Conservation (phyloP, 1,140 invertebrate species). For the Tetragonula clypearis region DNA sequence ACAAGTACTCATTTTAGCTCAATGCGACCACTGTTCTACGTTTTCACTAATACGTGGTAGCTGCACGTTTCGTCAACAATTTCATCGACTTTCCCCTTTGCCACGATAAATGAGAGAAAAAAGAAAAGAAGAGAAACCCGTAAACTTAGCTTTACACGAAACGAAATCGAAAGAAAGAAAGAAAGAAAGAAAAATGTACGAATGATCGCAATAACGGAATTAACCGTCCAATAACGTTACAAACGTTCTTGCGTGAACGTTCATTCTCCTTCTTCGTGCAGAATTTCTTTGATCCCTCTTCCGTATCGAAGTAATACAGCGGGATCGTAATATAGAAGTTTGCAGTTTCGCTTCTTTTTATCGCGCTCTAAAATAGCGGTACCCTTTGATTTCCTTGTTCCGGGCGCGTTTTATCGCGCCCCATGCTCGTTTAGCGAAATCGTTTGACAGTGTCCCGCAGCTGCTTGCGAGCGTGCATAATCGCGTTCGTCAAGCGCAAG, state of each 20-base stretch:
- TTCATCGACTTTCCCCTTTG: not conserved
- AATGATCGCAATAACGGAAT: not conserved
- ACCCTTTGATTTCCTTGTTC: slow-evolving; percentile 22
- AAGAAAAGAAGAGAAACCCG: too few relatives aligned
- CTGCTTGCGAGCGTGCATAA: not conserved
- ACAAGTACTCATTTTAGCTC: not conserved
- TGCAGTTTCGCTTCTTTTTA: not conserved
- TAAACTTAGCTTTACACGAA: not conserved
- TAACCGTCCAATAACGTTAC: not conserved
- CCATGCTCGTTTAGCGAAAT: slow-evolving; percentile 13
- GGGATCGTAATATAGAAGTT: not conserved
- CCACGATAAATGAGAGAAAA: not conserved
- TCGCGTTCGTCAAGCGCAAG: not conserved
- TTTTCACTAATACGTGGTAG: not conserved
- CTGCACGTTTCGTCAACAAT: not conserved
- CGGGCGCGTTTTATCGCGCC: slow-evolving; percentile 5
- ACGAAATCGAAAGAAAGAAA: not conserved
- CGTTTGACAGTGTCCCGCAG: slow-evolving; percentile 5
- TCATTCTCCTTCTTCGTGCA: too few relatives aligned
- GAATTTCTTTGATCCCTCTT: not conserved
- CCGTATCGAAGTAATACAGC: not conserved
- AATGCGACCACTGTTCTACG: not conserved
- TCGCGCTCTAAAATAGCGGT: slow-evolving; percentile 11
- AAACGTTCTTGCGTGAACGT: too few relatives aligned
- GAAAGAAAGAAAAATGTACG: too few relatives aligned